phyloP scores from a whole-genome alignment of 2,797 vertebrate genomes.

The Carapus acus region DNA sequence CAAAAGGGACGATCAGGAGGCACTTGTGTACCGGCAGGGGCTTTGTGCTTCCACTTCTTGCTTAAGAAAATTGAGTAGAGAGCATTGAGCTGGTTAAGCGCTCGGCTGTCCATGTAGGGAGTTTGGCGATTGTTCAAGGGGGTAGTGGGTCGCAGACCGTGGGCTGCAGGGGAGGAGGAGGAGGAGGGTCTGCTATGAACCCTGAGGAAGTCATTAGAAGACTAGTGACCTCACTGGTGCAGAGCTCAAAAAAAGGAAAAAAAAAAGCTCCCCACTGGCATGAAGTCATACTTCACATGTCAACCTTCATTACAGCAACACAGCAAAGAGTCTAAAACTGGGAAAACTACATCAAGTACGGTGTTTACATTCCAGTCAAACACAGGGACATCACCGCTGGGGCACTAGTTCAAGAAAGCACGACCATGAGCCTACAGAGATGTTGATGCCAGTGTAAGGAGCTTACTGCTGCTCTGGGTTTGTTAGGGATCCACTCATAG shows the following conservation, averaged over 20 bases:
- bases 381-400: slow-evolving; percentile 2
- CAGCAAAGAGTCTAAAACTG: slow-evolving; percentile 45
- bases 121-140: slow-evolving; percentile 19
- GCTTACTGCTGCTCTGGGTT: no score
- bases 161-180: slow-evolving; percentile 37
- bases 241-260: slow-evolving; percentile 41
- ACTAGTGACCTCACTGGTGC: slow-evolving; percentile 66
- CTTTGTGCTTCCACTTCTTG: slow-evolving; percentile 70
- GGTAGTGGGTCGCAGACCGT: slow-evolving; percentile 24
- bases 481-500: no score
- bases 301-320: slow-evolving; percentile 58
- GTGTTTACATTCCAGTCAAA: slow-evolving; percentile 32
- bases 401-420: no score
- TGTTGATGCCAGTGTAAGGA: no score
- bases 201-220: slow-evolving; percentile 67
- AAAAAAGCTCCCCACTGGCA: slow-evolving; percentile 56
- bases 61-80: slow-evolving; percentile 69
- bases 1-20: slow-evolving; percentile 68
- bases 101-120: slow-evolving; percentile 44
- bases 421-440: no score
- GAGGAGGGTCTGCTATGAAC: slow-evolving; percentile 29
- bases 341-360: slow-evolving; percentile 42
- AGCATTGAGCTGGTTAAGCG: slow-evolving; percentile 57
- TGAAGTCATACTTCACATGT: slow-evolving; percentile 71
- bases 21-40: slow-evolving; percentile 68